phyloP scores from a whole-genome alignment of 2,113 vertebrate species.

The Antennarius striatus region DNA sequence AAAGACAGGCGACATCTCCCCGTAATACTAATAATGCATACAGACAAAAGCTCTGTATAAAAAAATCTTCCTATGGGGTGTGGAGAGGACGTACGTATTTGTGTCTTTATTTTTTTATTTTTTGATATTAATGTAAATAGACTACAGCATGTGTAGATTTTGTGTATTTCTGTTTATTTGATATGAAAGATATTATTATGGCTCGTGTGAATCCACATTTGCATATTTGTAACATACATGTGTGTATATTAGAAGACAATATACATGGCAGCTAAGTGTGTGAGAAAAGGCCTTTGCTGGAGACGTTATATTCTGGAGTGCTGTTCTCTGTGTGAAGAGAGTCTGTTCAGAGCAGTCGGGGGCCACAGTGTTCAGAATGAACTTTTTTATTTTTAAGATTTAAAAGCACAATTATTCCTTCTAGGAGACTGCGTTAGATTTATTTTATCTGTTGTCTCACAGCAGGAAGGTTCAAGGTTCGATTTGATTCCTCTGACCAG shows the following conservation, averaged over 20 bases:
- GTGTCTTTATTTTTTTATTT: conserved; percentile 61
- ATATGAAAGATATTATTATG: conserved; percentile 63
- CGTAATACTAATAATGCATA: conserved; percentile 23
- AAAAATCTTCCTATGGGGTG: conserved; percentile 32
- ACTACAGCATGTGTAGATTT: conserved; percentile 71
- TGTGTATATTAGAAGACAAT: conserved; percentile 54
- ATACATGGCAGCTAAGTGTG: conserved; percentile 73
- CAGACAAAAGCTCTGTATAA: conserved; percentile 9
- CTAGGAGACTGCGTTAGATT: too few species aligned
- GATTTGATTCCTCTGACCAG: too few species aligned
- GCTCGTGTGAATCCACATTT: conserved; percentile 59
- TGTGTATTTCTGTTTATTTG: conserved; percentile 67
- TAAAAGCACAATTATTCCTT: too few species aligned
- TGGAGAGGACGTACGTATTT: conserved; percentile 49
- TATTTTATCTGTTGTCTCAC: too few species aligned
- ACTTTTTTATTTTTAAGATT: too few species aligned
- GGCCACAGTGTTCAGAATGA: conserved; percentile 2
- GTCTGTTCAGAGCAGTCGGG: conserved; percentile 20
- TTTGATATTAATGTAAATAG: conserved; percentile 61
- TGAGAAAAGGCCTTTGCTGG: conserved; percentile 60
- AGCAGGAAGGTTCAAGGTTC: too few species aligned
- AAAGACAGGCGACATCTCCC: conserved; percentile 9
- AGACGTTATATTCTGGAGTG: conserved; percentile 45
- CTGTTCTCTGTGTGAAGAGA: conserved; percentile 36
- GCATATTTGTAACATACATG: conserved; percentile 71